Conservation (phyloP, 2,888 invertebrate genomes). For the Philaethria dido region DNA sequence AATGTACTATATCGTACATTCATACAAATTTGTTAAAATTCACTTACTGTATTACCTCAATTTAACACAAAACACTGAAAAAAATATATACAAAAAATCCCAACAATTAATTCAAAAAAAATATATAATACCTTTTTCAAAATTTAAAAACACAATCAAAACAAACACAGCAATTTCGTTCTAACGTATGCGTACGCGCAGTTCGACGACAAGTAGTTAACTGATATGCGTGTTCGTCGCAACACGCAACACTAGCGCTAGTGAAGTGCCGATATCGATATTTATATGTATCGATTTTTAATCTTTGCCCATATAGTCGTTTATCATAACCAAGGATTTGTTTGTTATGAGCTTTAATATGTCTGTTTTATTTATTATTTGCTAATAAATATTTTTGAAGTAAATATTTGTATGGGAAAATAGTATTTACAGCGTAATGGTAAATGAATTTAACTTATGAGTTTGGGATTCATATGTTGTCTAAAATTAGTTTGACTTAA, state of each 20-base stretch:
- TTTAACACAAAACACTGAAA: background rate
- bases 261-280: conserved; percentile 41
- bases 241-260: conserved; percentile 33
- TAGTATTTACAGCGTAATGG: background rate
- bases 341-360: conserved; percentile 16
- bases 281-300: conserved; percentile 41
- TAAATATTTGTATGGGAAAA: conserved; percentile 3
- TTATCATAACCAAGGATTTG: conserved; percentile 34
- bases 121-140: conserved; percentile 20
- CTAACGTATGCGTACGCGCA: conserved; percentile 33
- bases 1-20: background rate
- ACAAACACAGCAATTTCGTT: background rate
- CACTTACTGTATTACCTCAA: conserved; percentile 5
- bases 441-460: background rate
- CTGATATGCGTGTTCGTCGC: conserved; percentile 28
- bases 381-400: background rate
- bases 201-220: conserved; percentile 30
- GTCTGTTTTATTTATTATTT: background rate
- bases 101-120: background rate
- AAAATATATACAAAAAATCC: background rate
- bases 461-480: background rate
- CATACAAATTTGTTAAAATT: too few species aligned
- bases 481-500: too few species aligned
- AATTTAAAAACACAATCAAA: conserved; percentile 17
- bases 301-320: conserved; percentile 35